These are phyloP conservation scores for Galleria mellonella DNA, from an alignment of 1,140 invertebrate genomes.

Conservation along the genomic window DNA sequence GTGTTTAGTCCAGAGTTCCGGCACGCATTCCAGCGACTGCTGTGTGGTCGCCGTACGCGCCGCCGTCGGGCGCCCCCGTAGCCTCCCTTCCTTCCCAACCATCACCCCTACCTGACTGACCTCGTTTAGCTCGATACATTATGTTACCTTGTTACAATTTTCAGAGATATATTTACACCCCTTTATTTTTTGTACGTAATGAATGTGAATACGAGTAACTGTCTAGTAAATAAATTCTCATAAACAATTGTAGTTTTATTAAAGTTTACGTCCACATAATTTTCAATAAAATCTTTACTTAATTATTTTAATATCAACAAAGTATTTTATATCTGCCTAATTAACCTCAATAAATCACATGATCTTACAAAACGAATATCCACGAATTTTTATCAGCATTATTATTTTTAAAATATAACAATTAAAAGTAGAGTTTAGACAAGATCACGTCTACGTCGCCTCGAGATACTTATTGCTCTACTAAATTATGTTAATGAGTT, in stretches of 20 bases:
- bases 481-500: no score
- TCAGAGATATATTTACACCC: constrained; percentile 74
- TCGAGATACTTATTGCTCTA: no score
- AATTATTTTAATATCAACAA: no score
- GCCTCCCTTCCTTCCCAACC: constrained; percentile 10
- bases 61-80: constrained; percentile 63
- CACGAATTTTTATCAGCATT: no score
- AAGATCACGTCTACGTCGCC: no score
- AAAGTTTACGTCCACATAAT: background rate
- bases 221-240: constrained; percentile 58
- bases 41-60: constrained; percentile 78
- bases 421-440: no score
- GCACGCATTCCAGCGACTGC: constrained; percentile 88
- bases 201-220: constrained; percentile 58
- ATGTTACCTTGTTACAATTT: constrained; percentile 70
- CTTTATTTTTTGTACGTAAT: constrained; percentile 71
- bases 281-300: no score
- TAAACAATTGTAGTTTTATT: constrained; percentile 31
- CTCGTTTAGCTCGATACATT: constrained; percentile 58
- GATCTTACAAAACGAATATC: no score
- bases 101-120: constrained; percentile 51
- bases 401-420: no score
- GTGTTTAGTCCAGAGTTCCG: constrained; percentile 93
- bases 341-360: no score
- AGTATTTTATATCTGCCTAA: no score